A percentile compares a stretch with the other conserved stretches of the same genome.
Evolutionary conservation across 1,140 invertebrate genomes (phyloP).

Genomic region (Cyclargus thomasi): DNA sequence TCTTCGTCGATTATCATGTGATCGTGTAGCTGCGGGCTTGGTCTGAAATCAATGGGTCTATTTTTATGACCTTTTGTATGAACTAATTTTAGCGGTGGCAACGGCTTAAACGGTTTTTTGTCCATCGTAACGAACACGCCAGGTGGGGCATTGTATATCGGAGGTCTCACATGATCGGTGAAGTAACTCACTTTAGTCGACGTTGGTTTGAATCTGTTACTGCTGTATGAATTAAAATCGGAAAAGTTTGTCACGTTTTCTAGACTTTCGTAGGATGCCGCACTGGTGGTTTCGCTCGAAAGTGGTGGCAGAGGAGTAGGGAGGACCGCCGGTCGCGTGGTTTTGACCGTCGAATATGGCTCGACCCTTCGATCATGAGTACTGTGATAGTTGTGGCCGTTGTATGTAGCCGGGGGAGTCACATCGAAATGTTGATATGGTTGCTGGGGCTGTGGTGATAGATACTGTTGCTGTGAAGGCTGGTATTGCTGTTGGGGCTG

Average conservation of each 20-base stretch:
- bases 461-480: conserved; percentile 16
- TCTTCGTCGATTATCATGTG: conserved; percentile 46
- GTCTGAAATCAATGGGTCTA: conserved; percentile 55
- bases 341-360: conserved; percentile 40
- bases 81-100: conserved; percentile 56
- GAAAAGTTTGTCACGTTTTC: conserved; percentile 37
- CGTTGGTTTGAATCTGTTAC: conserved; percentile 42
- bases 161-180: conserved; percentile 53
- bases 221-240: conserved; percentile 38
- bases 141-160: conserved; percentile 61
- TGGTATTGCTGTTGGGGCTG: not conserved
- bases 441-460: conserved; percentile 17
- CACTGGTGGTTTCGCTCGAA: conserved; percentile 33
- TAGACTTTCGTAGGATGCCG: conserved; percentile 30
- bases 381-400: conserved; percentile 30
- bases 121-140: conserved; percentile 68
- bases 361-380: conserved; percentile 39
- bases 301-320: conserved; percentile 47
- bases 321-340: conserved; percentile 50
- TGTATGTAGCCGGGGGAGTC: conserved; percentile 26
- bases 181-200: conserved; percentile 48
- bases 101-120: conserved; percentile 68
- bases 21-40: conserved; percentile 60
- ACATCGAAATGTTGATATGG: conserved; percentile 38
- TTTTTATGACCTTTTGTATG: conserved; percentile 43